Evolutionary conservation across 2,888 invertebrate genomes (phyloP), one percentile per base, ranked within the genome.

Genomic region (Drosophila borborema): DNA sequence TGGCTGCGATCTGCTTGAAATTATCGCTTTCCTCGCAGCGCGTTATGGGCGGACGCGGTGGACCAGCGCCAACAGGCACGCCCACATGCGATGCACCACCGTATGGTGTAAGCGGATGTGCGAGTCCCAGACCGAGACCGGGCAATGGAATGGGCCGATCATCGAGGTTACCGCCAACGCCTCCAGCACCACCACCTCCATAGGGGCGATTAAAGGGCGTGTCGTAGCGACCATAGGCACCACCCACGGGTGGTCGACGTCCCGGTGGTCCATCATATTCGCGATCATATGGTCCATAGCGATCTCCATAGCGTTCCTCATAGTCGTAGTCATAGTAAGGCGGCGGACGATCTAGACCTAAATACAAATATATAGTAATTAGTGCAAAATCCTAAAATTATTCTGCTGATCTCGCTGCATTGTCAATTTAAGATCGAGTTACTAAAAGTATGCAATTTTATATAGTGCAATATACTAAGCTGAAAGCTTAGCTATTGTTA

Each of bases 21-120:
- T 95, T 96, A 86, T 97, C 97, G 49, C 94, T 95, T 64, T 97
- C 97, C 82, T 97, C 97, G 90, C 97, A 97, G 74, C 97, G 94
- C 43, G 93, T 94, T 6, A 92, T 90, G 41, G 94, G 93, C 8
- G 94, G 93, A 6, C 94, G 92, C 2, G 94, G 93, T 14, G 92
- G 82, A 18, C 91, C 93, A 23, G 87, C 91, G 53, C 92, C 93
- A 0, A 93, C 93, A 2, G 86, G 90, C 20, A 82, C 64, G 14
- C 82, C 83, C 12, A 72, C 66, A 62, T 88, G 89, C 12, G 53
- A 62, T 18, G 51, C 69, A 2, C 79, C 68, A 14, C 81, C 81
- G 38, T 87, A 90, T 2, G 86, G 77, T 6, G 90, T 82, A 38
- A 81, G 90, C 48, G 85, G 86, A 55, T 90, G 86, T 12, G 88